Percentiles rank a stretch among this genome's conserved stretches.
Evolutionary conservation across 2,113 vertebrate species (phyloP).

Genomic region (Hypomesus transpacificus): DNA sequence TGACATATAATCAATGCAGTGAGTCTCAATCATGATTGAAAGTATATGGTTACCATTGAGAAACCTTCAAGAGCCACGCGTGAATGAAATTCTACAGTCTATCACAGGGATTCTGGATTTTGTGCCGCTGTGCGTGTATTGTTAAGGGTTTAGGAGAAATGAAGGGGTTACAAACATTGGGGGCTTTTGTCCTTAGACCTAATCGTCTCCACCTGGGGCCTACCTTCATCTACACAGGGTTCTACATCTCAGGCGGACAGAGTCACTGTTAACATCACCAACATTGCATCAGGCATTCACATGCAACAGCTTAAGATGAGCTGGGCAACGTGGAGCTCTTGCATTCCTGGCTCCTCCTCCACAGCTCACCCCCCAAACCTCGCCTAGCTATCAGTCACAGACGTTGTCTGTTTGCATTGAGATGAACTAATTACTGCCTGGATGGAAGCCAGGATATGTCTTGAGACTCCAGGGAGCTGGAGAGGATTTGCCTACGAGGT

Average conservation of each 20-base stretch:
- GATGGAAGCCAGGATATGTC: slow-evolving; percentile 16
- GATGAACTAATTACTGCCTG: slow-evolving; percentile 27
- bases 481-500: slow-evolving; percentile 16
- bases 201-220: too few species aligned
- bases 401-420: neutral
- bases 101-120: neutral
- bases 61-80: too few species aligned
- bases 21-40: neutral
- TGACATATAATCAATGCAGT: neutral
- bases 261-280: too few species aligned
- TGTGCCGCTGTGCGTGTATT: slow-evolving; percentile 1
- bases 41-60: too few species aligned
- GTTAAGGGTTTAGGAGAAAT: neutral
- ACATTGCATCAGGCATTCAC: too few species aligned
- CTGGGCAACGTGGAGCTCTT: too few species aligned
- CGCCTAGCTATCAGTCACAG: neutral
- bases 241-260: too few species aligned
- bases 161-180: neutral
- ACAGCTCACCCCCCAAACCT: too few species aligned
- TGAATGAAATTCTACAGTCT: too few species aligned
- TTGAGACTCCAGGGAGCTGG: neutral
- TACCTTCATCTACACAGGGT: neutral
- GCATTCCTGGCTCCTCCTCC: too few species aligned
- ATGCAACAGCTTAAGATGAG: too few species aligned
- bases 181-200: neutral